A percentile compares a stretch with the other conserved stretches of the same genome.
phyloP scores from a whole-genome alignment of 2,888 invertebrate genomes.

The Leistus spinibarbis region DNA sequence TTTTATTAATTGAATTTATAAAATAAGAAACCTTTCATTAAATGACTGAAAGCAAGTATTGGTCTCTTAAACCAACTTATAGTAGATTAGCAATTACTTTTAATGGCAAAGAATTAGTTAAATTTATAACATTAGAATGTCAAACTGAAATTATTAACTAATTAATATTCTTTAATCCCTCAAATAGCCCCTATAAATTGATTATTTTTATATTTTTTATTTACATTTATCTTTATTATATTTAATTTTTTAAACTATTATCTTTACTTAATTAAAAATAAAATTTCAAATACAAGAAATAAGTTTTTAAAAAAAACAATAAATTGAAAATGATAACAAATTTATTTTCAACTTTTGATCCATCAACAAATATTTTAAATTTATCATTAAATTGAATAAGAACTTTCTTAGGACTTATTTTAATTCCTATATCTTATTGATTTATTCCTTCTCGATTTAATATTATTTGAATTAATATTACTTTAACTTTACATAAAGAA shows the following conservation, averaged over 20 bases:
- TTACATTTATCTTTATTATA: constrained; percentile 57
- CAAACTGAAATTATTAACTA: constrained; percentile 68
- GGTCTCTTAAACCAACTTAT: constrained; percentile 73
- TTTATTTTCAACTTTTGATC: constrained; percentile 72
- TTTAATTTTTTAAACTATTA: constrained; percentile 64
- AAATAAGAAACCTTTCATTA: constrained; percentile 61
- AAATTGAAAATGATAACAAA: constrained; percentile 70
- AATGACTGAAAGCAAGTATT: constrained; percentile 73
- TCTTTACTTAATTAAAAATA: constrained; percentile 52
- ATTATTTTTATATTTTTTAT: constrained; percentile 56
- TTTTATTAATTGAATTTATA: constrained; percentile 65
- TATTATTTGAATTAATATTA: constrained; percentile 60
- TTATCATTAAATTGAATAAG: constrained; percentile 67
- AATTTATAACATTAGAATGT: constrained; percentile 67
- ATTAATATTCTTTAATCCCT: constrained; percentile 69
- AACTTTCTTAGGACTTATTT: constrained; percentile 59
- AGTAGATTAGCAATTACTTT: constrained; percentile 68
- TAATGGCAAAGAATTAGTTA: constrained; percentile 65
- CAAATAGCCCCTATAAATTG: constrained; percentile 71
- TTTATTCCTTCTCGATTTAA: constrained; percentile 61
- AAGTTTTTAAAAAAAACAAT: constrained; percentile 47
- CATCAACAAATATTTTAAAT: constrained; percentile 61
- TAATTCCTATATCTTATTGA: constrained; percentile 63
- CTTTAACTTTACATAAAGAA: constrained; percentile 61
- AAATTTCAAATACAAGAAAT: constrained; percentile 50